Conservation (phyloP, 1,140 invertebrate genomes). For the Ceratina australensis region DNA sequence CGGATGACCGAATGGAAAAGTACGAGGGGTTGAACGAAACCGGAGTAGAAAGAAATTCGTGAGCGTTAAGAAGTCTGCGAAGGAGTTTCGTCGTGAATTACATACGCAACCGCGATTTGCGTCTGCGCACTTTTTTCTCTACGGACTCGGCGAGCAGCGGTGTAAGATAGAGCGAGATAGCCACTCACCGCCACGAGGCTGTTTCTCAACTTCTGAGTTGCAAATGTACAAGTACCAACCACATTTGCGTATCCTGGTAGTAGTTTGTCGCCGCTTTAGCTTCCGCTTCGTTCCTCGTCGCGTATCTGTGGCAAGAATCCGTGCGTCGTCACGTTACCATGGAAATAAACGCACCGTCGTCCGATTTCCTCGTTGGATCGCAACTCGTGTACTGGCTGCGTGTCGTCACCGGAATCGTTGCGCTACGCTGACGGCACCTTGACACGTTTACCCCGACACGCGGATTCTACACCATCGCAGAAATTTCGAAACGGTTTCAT, state of each 20-base stretch:
- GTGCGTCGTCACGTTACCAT: constrained; percentile 48
- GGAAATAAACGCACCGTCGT: constrained; percentile 46
- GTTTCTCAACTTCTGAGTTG: constrained; percentile 52
- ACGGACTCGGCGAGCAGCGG: constrained; percentile 30
- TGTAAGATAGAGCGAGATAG: constrained; percentile 37
- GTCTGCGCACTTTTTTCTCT: constrained; percentile 62
- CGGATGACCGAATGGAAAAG: constrained; percentile 44
- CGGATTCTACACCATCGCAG: constrained; percentile 37
- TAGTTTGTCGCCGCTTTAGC: constrained; percentile 29
- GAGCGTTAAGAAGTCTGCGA: constrained; percentile 28
- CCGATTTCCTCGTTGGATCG: constrained; percentile 43
- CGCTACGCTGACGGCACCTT: constrained; percentile 63
- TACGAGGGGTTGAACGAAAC: constrained; percentile 16
- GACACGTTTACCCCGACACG: constrained; percentile 73
- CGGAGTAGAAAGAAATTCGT: constrained; percentile 49
- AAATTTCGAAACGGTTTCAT: constrained; percentile 38
- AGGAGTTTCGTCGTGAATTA: constrained; percentile 43
- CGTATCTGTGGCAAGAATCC: constrained; percentile 43
- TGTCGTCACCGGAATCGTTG: constrained; percentile 42
- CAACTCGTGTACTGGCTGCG: constrained; percentile 25
- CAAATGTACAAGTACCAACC: constrained; percentile 57
- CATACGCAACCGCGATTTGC: constrained; percentile 54
- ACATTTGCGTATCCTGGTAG: constrained; percentile 54
- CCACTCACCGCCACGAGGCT: constrained; percentile 44
- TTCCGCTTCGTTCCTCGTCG: constrained; percentile 27